Conservation (phyloP, 2,113 vertebrate species). For the Furnarius figulus region DNA sequence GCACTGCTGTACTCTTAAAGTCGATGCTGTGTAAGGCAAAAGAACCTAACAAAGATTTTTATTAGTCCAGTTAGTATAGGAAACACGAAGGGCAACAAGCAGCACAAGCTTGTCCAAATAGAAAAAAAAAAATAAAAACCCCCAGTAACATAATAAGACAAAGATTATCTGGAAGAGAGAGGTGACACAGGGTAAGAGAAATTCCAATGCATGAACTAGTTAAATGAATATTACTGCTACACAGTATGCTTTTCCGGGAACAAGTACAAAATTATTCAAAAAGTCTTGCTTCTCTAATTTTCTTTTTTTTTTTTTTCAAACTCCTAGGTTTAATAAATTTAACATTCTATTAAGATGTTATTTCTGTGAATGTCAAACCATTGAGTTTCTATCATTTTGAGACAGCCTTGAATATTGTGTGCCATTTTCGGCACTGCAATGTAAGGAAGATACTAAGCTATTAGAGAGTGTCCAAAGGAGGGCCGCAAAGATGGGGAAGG, state of each 20-base stretch:
- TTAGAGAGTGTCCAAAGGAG: not conserved
- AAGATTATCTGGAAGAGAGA: slow-evolving; percentile 21
- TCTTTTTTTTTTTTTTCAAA: not conserved
- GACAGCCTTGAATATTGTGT: not conserved
- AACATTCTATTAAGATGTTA: not conserved
- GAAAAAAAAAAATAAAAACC: slow-evolving; percentile 1
- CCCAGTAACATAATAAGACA: not conserved
- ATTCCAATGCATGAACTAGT: slow-evolving; percentile 1
- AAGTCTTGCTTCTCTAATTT: not conserved
- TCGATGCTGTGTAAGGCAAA: not conserved
- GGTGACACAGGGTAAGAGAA: not conserved
- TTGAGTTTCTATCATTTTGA: not conserved
- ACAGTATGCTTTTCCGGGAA: not conserved
- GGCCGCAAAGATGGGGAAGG: not conserved
- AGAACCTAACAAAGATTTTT: not conserved
- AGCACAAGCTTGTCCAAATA: not conserved
- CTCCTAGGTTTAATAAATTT: not conserved
- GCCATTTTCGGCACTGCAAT: not conserved
- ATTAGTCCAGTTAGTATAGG: not conserved
- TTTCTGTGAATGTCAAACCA: not conserved
- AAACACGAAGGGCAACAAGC: not conserved
- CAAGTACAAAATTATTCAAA: not conserved
- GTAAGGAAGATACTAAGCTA: not conserved
- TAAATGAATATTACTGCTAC: not conserved
- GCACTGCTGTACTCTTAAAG: not conserved